Base-by-base conservation (phyloP, 2,113 vertebrate genomes). In the Gymnobelideus leadbeateri region DNA sequence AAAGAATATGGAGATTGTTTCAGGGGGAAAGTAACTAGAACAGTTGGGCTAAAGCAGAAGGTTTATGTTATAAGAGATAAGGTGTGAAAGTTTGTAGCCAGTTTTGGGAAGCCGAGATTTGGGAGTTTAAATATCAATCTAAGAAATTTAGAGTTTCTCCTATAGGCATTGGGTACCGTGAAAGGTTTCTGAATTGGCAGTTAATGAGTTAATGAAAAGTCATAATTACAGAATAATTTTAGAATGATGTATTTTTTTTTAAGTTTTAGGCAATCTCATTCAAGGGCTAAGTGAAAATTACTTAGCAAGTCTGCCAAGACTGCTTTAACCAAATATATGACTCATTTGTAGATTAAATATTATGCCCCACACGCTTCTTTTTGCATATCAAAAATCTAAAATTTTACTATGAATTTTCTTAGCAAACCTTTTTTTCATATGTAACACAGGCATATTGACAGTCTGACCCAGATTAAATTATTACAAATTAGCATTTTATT, bases 401-500 rank as follows among this genome's bases (percentile, higher is more conserved):
- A 43, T 84, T 84, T 84, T 84, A 43, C n/a, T 43, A 21, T 84
- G n/a, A 43, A 43, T 84, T 84, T 68, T 77, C 61, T 77, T 77
- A n/a, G 57, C 57, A 68, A 68, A 31, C 28, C 14, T 68, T 68
- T 68, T 68, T 37, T 68, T 68, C 57, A 43, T 43, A 43, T 84
- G 8, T 43, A 43, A 43, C 4, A n/a, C 68, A 84, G n/a, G n/a
- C 68, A 84, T 23, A 43, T 43, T 43, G 5, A 84, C 5, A 84
- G n/a, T 6, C 19, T 84, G 19, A 8, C n/a, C 6, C 19, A 84
- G n/a, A 84, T 19, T 84, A 23, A 84, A 43, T 84, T 84, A 84
- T 84, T 84, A 61, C 84, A 89, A 55, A 50, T 93, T 92, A 89
- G 43, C n/a, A 84, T 84, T 84, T 84, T n/a, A 16, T 43, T 95